A percentile compares a stretch with the other conserved stretches of the same genome.
phyloP scores from a whole-genome alignment of 2,113 vertebrate species.

The Marmota flaviventris region DNA sequence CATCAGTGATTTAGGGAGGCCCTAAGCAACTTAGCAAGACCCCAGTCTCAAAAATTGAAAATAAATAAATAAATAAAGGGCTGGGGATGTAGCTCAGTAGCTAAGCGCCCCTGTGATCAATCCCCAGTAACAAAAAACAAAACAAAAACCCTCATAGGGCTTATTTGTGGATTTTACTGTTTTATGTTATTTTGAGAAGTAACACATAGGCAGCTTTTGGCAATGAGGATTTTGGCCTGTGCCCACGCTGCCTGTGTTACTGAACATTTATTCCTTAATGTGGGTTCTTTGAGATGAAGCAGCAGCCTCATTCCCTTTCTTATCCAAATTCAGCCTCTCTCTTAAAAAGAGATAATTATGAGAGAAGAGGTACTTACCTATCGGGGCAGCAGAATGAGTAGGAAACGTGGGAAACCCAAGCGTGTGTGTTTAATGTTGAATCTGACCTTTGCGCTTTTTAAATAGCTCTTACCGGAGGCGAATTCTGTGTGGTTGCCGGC shows the following conservation, averaged over 20 bases:
- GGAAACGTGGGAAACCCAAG: not conserved
- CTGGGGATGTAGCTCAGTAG: too few species aligned
- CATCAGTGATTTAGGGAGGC: too few species aligned
- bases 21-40: too few species aligned
- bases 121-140: too few species aligned
- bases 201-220: not conserved
- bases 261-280: not conserved
- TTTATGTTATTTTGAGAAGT: slow-evolving; percentile 15
- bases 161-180: not conserved
- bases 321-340: not conserved
- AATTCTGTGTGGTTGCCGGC: not conserved
- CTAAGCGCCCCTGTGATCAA: too few species aligned
- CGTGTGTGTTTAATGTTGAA: not conserved
- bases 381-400: not conserved
- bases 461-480: not conserved
- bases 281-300: not conserved
- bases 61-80: too few species aligned
- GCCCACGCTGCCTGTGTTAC: not conserved
- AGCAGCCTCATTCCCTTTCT: not conserved
- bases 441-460: not conserved
- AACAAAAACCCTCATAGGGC: not conserved
- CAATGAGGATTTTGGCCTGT: not conserved
- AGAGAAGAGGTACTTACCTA: not conserved
- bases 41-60: too few species aligned
- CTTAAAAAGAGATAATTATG: not conserved